phyloP scores from a whole-genome alignment of 2,888 invertebrate genomes.

The Meliscaeva auricollis region DNA sequence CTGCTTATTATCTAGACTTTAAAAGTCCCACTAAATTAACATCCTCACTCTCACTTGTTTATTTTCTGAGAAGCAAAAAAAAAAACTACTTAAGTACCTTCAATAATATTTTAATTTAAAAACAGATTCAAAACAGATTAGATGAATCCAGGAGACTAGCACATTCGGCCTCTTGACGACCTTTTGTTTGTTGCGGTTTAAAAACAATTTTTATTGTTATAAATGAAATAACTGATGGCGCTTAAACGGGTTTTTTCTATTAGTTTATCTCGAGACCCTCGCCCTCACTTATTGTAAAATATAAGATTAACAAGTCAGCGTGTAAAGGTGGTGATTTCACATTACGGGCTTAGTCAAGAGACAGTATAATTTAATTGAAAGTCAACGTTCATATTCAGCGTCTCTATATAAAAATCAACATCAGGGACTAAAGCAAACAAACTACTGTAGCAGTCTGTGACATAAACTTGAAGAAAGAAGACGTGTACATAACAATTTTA shows the following conservation, averaged over 20 bases:
- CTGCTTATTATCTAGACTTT: background rate
- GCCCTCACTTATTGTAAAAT: slow-evolving; percentile 4
- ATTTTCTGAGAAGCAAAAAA: background rate
- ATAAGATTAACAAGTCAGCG: background rate
- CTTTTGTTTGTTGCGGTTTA: background rate
- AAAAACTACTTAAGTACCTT: background rate
- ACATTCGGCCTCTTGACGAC: background rate
- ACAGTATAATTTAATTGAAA: slow-evolving; percentile 6
- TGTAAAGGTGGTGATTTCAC: slow-evolving; percentile 34
- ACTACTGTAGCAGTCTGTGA: slow-evolving; percentile 46
- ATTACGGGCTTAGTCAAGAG: background rate
- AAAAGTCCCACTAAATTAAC: background rate
- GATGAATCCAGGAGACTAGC: background rate
- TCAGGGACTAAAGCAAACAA: background rate
- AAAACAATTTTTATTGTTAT: slow-evolving; percentile 6
- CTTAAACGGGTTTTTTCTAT: slow-evolving; percentile 30
- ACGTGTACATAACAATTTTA: slow-evolving; percentile 13
- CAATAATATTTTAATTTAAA: background rate
- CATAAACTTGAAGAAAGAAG: slow-evolving; percentile 41
- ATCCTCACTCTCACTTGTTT: background rate
- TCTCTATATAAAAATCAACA: slow-evolving; percentile 16
- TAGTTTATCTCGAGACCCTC: slow-evolving; percentile 4
- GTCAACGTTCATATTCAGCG: slow-evolving; percentile 11
- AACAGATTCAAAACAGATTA: slow-evolving; percentile 38
- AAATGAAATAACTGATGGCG: slow-evolving; percentile 20